A percentile compares a stretch with the other conserved stretches of the same genome.
phyloP scores from a whole-genome alignment of 2,113 vertebrate species.

The Phocoena phocoena region DNA sequence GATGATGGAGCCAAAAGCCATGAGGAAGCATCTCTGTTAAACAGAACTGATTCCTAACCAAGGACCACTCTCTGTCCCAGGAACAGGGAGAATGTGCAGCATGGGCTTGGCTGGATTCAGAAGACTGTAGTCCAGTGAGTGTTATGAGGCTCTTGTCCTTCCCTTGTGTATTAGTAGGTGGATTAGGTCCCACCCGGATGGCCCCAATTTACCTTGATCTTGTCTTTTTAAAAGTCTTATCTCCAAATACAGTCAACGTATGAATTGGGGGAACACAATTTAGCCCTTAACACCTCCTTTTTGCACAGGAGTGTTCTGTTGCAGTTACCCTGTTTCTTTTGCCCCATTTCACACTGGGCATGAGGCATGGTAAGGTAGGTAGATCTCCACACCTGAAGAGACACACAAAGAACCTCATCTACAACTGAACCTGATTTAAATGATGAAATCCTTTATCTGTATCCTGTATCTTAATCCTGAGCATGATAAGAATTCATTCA shows the following conservation, averaged over 20 bases:
- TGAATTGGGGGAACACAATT: not conserved
- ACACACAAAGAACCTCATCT: not conserved
- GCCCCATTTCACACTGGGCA: not conserved
- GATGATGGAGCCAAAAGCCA: not conserved
- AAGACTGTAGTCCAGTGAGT: not conserved
- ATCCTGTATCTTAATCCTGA: not conserved
- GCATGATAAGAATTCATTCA: not conserved
- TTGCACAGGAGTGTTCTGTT: not conserved
- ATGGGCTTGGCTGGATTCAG: not conserved
- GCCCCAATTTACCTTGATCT: not conserved
- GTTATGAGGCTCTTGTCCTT: too few relatives aligned
- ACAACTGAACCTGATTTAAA: not conserved
- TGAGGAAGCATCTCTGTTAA: not conserved
- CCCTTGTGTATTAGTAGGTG: too few relatives aligned
- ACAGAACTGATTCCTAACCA: not conserved
- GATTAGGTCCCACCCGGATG: fast-evolving
- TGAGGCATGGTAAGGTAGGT: not conserved
- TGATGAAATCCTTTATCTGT: not conserved
- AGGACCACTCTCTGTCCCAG: not conserved
- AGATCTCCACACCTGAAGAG: not conserved
- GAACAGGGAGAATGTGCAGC: not conserved
- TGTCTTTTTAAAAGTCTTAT: not conserved
- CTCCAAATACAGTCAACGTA: not conserved
- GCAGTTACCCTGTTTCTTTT: not conserved
- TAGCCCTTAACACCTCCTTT: not conserved